phyloP scores from a whole-genome alignment of 1,140 invertebrate genomes.

The Hylyphantes graminicola region DNA sequence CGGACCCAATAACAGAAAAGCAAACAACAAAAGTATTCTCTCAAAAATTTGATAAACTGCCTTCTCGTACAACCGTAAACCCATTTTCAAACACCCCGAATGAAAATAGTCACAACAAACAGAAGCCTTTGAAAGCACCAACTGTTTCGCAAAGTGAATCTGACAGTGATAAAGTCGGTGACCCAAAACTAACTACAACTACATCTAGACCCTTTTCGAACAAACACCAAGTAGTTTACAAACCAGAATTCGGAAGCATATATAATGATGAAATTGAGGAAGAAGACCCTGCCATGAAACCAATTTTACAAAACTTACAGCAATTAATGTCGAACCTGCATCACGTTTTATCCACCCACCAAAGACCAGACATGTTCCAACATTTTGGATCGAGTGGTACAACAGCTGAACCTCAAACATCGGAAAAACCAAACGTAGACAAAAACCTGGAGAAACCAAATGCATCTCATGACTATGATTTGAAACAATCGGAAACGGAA shows the following conservation, averaged over 20 bases:
- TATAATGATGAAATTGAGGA: background rate
- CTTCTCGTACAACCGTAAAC: no score
- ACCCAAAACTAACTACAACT: background rate
- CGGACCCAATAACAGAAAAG: no score
- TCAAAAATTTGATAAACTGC: no score
- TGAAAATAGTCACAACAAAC: constrained; percentile 1
- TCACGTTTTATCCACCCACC: constrained; percentile 40
- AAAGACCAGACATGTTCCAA: constrained; percentile 10
- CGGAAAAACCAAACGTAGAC: background rate
- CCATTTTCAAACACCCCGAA: background rate
- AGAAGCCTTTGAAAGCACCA: background rate
- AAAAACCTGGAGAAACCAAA: background rate
- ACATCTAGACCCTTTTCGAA: background rate
- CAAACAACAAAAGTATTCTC: no score
- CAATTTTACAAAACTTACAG: constrained; percentile 50
- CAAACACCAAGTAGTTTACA: constrained; percentile 6
- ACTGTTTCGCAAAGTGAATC: background rate
- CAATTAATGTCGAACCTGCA: constrained; percentile 48
- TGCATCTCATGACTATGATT: background rate
- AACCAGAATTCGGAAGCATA: constrained; percentile 24
- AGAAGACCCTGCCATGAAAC: constrained; percentile 28
- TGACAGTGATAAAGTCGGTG: background rate
- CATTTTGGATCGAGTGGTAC: background rate
- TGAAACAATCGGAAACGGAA: background rate
- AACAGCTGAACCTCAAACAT: background rate